Evolutionary conservation across 2,888 invertebrate genomes (phyloP), one percentile per base, ranked within the genome.

Genomic region (Tachina fera): DNA sequence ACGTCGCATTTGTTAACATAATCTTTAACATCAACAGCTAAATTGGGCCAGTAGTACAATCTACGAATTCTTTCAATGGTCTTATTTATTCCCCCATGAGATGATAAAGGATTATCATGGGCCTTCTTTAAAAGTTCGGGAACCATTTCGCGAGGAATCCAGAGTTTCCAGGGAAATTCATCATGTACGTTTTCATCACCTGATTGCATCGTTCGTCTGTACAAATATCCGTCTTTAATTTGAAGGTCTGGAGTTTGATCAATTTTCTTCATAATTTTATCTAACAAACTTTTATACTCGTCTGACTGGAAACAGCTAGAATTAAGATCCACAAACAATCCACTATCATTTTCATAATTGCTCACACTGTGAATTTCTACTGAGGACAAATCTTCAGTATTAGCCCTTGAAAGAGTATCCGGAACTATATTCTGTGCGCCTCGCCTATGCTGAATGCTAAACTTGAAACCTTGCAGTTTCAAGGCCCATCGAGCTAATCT

Each of bases 1-100:
- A 67, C 6, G 1, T 67, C 67, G 9, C 67, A 67, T 22, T n/a
- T 67, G 31, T 67, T 67, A 9, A 67, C 31, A n/a, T 68, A 68
- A 19, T 41, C 43, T 43, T 41, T 56, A 1, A 56, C 70, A 56
- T 53, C 70, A 14, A 22, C 9, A 0, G 6, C 56, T n/a, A 70
- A 9, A 19, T 41, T 70, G 19, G 56, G 70, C 70, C 70, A 70
- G 43, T 22, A 51, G 9, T 51, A 68, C 3, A 51, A 51, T 14
- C 68, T 9, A n/a, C 51, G n/a, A 9, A 68, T n/a, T 71, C 47
- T 58, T n/a, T 71, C 58, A 10, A 71, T 9, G 1, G 71, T 71
- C 31, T 71, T 71, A 5, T 31, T 71, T 31, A 71, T 71, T 2
- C 71, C 71, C 0, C 58, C 45, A n/a, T 71, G 71, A 13, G 71